Base-by-base conservation (phyloP, 2,888 invertebrate species). In the Nomada hirtipes region DNA sequence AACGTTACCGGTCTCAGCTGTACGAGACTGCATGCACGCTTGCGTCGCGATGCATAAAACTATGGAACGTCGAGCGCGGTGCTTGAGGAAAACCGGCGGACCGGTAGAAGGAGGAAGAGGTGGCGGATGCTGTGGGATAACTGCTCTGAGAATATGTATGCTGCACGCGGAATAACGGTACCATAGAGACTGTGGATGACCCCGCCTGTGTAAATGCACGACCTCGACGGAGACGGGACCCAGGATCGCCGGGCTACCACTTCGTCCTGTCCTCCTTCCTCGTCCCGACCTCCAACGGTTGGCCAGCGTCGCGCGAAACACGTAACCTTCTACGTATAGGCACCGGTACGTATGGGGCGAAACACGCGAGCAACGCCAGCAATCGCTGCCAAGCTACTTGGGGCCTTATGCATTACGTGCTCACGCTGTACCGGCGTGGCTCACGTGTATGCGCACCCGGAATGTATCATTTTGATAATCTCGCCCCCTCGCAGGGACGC, bases 181-280 rank as follows among this genome's bases (percentile, higher is more conserved):
- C 91, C 86, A 75, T 79, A 80, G 90, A 90, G 90, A 91, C 92
- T 86, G 84, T 70, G 88, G 89, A 89, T 93, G 93, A 93, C 93
- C 93, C 92, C 90, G 90, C 89, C 91, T 91, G 91, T 92, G 92
- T 91, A 92, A 92, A 92, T 90, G 92, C 90, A 87, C 90, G 92
- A 93, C 92, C 92, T 91, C 92, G 85, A 83, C 87, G 88, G 84
- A 84, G 86, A 88, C 77, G 78, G 84, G 78, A 88, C 81, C 83
- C 84, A 69, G 83, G 89, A 88, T 77, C 86, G 75, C 72, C 67
- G 36, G 61, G 44, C 53, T 53, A 23, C 67, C 42, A 36, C 76
- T 63, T 36, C 53, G 29, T 44, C 63, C 68, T 71, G 60, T 61
- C 72, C 80, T 72, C 29, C 50, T 26, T 42, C 63, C 57, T 11